phyloP scores from a whole-genome alignment of 2,888 invertebrate species.

The Lepidocyrtinus sp. region DNA sequence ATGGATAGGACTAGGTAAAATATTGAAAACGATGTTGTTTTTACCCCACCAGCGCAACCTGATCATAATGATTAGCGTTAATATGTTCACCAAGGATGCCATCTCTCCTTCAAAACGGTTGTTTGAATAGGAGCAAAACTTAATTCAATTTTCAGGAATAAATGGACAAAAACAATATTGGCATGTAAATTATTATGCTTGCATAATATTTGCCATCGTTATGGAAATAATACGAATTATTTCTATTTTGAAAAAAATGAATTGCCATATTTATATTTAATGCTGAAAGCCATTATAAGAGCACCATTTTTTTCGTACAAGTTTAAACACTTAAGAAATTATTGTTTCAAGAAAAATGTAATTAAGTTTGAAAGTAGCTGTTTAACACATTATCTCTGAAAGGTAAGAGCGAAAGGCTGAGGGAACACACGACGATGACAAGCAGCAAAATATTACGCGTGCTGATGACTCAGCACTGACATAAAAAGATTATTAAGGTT shows the following conservation, averaged over 20 bases:
- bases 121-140: constrained; percentile 2
- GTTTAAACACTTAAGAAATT: constrained; percentile 18
- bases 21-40: constrained; percentile 10
- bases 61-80: constrained; percentile 16
- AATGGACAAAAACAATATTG: constrained; percentile 8
- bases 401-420: neutral
- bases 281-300: neutral
- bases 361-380: constrained; percentile 18
- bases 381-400: constrained; percentile 12
- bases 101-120: neutral
- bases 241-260: too few species aligned
- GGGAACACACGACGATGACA: neutral
- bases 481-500: constrained; percentile 24
- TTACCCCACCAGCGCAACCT: neutral
- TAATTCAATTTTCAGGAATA: constrained; percentile 18
- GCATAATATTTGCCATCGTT: too few species aligned
- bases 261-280: constrained; percentile 10
- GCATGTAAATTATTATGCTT: constrained; percentile 13
- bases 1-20: neutral
- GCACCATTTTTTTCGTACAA: neutral
- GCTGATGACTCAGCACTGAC: constrained; percentile 45
- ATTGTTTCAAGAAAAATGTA: constrained; percentile 15
- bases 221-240: too few species aligned
- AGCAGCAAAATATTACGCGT: constrained; percentile 12
- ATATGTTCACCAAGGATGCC: constrained; percentile 2